Evolutionary conservation across 2,113 vertebrate species (phyloP).

Genomic region (Pongo abelii): DNA sequence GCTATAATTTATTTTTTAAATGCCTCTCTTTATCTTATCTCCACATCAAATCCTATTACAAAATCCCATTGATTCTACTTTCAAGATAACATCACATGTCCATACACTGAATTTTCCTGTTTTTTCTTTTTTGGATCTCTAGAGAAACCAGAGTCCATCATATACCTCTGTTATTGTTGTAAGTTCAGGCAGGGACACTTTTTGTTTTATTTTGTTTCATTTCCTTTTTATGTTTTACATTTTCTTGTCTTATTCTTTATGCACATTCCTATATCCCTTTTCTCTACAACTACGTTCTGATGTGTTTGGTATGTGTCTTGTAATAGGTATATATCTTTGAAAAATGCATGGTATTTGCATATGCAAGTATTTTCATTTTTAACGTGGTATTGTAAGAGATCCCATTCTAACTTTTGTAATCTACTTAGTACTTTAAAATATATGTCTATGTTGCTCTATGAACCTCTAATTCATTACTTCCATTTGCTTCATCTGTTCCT

Average conservation of each 20-base stretch:
- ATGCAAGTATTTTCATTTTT: not conserved
- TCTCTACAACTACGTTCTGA: not conserved
- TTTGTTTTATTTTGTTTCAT: not conserved
- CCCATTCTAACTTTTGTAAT: not conserved
- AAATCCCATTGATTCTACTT: not conserved
- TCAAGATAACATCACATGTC: not conserved
- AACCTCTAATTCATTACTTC: not conserved
- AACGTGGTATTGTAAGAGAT: not conserved
- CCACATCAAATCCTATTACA: not conserved
- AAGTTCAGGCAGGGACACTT: not conserved
- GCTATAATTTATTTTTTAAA: not conserved
- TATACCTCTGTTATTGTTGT: not conserved
- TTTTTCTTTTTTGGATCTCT: not conserved
- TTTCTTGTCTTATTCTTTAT: not conserved
- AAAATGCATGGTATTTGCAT: not conserved
- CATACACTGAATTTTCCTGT: not conserved
- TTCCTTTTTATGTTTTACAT: not conserved
- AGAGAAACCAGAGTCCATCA: not conserved
- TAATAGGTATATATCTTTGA: not conserved
- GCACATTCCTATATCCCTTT: not conserved
- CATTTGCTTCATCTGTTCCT: not conserved
- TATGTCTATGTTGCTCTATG: not conserved
- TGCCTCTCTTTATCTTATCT: not conserved
- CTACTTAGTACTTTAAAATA: not conserved
- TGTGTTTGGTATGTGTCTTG: not conserved